Evolutionary conservation across 2,888 invertebrate genomes (phyloP).

Genomic region (Chelonus formosanus): DNA sequence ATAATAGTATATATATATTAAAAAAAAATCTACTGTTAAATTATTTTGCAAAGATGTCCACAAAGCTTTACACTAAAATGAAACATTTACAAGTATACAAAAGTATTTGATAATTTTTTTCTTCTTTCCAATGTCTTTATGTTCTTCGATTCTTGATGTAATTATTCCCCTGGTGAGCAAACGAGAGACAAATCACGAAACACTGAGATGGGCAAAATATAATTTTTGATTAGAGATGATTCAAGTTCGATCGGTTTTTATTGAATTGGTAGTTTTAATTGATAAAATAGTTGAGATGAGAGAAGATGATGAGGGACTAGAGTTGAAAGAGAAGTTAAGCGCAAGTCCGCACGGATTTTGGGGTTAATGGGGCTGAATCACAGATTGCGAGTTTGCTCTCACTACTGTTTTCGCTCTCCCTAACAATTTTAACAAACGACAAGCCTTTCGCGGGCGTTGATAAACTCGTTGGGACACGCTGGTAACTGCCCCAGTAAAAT

Average conservation of each 20-base stretch:
- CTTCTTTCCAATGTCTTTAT: not conserved
- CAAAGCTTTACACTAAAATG: no score
- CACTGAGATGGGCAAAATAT: conserved; percentile 63
- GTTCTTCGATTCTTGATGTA: conserved; percentile 8
- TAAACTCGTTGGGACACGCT: conserved; percentile 3
- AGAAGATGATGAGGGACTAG: not conserved
- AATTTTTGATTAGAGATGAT: conserved; percentile 29
- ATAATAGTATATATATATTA: no score
- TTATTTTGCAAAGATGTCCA: no score
- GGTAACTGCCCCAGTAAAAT: conserved; percentile 11
- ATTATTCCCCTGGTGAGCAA: conserved; percentile 10
- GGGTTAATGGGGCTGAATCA: conserved; percentile 65
- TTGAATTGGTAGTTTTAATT: conserved; percentile 25
- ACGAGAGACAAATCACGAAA: conserved; percentile 60
- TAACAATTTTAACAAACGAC: conserved; percentile 28
- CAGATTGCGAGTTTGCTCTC: conserved; percentile 57
- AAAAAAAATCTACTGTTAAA: no score
- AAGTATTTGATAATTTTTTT: not conserved
- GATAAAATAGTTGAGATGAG: conserved; percentile 25
- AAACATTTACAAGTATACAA: no score
- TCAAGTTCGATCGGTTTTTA: conserved; percentile 16
- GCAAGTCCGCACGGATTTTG: conserved; percentile 57
- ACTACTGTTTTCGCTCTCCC: conserved; percentile 8
- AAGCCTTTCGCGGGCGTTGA: conserved; percentile 24
- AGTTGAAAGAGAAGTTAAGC: conserved; percentile 50